Conservation (phyloP, 92 coral and sea anemone genomes). For the Zoanthus sansibaricus region DNA sequence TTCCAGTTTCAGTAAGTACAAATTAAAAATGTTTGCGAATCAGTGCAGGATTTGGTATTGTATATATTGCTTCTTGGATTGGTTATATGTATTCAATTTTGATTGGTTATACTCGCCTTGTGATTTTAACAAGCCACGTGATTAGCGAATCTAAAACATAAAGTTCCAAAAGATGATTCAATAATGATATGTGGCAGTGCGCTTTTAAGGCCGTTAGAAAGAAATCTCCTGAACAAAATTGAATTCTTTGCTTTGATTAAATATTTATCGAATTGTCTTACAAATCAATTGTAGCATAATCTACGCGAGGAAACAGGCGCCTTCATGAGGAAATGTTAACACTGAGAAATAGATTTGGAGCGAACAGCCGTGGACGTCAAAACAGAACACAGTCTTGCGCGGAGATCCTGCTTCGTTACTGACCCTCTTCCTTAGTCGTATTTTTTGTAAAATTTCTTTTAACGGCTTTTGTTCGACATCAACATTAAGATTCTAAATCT, state of each 20-base stretch:
- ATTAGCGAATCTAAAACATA: too few species aligned
- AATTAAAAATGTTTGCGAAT: too few species aligned
- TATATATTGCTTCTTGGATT: too few species aligned
- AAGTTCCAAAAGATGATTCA: too few species aligned
- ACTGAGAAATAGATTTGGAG: not conserved
- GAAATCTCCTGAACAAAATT: not conserved
- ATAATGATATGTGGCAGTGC: too few species aligned
- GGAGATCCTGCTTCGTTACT: constrained; percentile 14
- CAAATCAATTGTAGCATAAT: not conserved
- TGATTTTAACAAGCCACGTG: too few species aligned
- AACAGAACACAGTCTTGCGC: constrained; percentile 3
- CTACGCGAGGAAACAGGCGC: not conserved
- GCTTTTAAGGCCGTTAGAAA: too few species aligned
- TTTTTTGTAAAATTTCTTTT: not conserved
- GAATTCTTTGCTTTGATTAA: constrained; percentile 24
- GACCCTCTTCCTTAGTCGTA: constrained; percentile 3
- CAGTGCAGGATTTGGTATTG: too few species aligned
- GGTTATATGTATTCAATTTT: too few species aligned
- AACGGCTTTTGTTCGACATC: not conserved
- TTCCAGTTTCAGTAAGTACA: too few species aligned
- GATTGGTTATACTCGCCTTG: too few species aligned
- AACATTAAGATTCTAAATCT: not conserved
- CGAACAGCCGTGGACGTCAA: not conserved
- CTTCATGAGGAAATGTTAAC: not conserved
- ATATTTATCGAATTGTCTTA: constrained; percentile 11